Evolutionary conservation across 1,140 invertebrate genomes (phyloP), one percentile per base, ranked within the genome.

Genomic region (Oscheius sp.): DNA sequence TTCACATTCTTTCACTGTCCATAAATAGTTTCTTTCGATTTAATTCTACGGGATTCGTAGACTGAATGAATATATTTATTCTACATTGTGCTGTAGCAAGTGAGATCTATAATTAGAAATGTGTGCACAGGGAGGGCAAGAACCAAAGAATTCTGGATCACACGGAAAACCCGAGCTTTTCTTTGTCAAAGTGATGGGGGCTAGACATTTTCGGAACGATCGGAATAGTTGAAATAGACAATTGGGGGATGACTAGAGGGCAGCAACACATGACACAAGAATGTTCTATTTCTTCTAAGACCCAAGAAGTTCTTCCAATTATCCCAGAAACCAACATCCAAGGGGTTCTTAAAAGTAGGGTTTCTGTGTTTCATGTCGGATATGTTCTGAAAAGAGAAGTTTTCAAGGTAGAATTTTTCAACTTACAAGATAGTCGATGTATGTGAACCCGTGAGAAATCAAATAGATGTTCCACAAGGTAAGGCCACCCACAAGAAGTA

Each of bases 301-400:
- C 75, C 75, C 2, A 76, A 52, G 29, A 76, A 76, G 35, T 74
- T 74, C 10, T 52, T 67, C 75, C 75, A 76, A 34, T 76, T 76
- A 10, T 34, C 3, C 42, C 63, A 59, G 63, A 75, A 38, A 7
- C 72, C 72, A 28, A 46, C 36, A 52, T 74, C 62, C 0, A 74
- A 31, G 7, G 46, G 52, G 4, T 68, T 68, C 49, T 67, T 23
- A 59, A 35, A 62, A n/a, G 31, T 20, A 23, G 36, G 18, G 52
- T 68, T 29, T 38, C 55, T 35, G 29, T 61, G 3, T 18, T 23
- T 45, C 38, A 45, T 3, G 59, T 68, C 35, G 18, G 63, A 42
- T 29, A 42, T 34, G 18, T 68, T 66, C 72, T 74, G 52, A 46
- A 74, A 46, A 4, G 4, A 68, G 10, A 29, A 10, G 18, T 1